Base-by-base conservation (phyloP, 1,140 invertebrate genomes). In the Trichogramma pretiosum region DNA sequence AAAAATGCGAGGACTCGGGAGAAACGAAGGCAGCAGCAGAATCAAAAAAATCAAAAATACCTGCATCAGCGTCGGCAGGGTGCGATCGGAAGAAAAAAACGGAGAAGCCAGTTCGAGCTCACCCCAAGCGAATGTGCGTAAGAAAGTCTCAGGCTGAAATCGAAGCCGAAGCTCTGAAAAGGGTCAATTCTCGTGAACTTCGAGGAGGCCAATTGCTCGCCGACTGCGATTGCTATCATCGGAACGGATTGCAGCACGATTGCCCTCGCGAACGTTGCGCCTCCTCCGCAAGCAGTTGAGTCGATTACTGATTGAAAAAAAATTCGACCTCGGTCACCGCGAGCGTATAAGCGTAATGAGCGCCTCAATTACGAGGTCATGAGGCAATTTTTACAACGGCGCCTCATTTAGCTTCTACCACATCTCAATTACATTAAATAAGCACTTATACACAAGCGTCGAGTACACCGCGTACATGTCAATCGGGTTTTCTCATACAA, bases 221-320 rank as follows among this genome's bases (percentile, higher is more conserved):
- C 19, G 77, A 77, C 34, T 84, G 82, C 55, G 76, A 82, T 52
- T 85, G 82, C 57, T 75, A 80, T 41, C 80, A 78, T 53, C 74
- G 77, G 5, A 84, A 84, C 61, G 82, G 82, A 2, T 62, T 84
- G 4, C 82, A 84, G 60, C 78, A 83, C 54, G 77, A 82, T 39
- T 85, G 82, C 55, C 77, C 76, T 0, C 68, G 81, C 2, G 74
- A 72, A 17, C 69, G 75, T 41, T 84, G 82, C 55, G 73, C 74
- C 14, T n/a, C n/a, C n/a, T n/a, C n/a, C n/a, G n/a, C n/a, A n/a
- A 80, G 80, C 37, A 59, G 73, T 19, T 75, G n/a, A n/a, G n/a
- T n/a, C n/a, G n/a, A n/a, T n/a, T n/a, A n/a, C n/a, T n/a, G n/a
- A n/a, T n/a, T n/a, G n/a, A n/a, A n/a, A n/a, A n/a, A n/a, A n/a